Evolutionary conservation across 1,140 invertebrate genomes (phyloP), one percentile per base, ranked within the genome.

Genomic region (Prorops nasuta): DNA sequence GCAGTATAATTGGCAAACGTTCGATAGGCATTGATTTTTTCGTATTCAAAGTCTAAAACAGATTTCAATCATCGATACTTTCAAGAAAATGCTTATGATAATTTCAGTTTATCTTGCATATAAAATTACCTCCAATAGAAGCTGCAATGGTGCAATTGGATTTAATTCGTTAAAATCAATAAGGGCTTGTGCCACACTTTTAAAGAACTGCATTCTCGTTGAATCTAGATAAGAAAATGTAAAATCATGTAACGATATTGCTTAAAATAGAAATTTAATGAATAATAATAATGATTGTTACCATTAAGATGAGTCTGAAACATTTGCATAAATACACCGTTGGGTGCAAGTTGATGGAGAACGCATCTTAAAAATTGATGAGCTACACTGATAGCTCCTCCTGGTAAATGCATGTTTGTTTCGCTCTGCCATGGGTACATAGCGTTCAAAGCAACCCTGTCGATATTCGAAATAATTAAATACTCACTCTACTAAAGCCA

Each of bases 161-260:
- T 94, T 98, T 32, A 99, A 72, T 72, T 99, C 97, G 67, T 90
- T 90, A 77, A 99, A 99, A 77, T 99, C 96, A n/a, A 91, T 82
- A 51, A 99, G 79, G 0, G 95, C 91, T 64, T 90, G 85, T 2
- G 93, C 89, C 53, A 99, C 89, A 56, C 92, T 96, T 69, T 90
- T 92, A 80, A 97, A 97, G 71, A 98, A 96, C 61, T 86, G 84
- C 60, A 83, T 80, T 44, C 87, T 80, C 15, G 84, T 82, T 24
- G 80, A 52, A 45, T 34, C 28, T 40, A 39, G 45, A 58, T 41
- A 19, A 28, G 24, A 28, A 6, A 6, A 6, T 10, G 24, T 28
- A 28, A 28, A 28, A 28, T 4, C 10, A 28, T 6, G 4, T 4
- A 42, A 15, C 20, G 20, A 28, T 22, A 36, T 45, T 32, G 21